Evolutionary conservation across 1,140 invertebrate species (phyloP), one percentile per base, ranked within the genome.

Genomic region (Sitophilus oryzae): DNA sequence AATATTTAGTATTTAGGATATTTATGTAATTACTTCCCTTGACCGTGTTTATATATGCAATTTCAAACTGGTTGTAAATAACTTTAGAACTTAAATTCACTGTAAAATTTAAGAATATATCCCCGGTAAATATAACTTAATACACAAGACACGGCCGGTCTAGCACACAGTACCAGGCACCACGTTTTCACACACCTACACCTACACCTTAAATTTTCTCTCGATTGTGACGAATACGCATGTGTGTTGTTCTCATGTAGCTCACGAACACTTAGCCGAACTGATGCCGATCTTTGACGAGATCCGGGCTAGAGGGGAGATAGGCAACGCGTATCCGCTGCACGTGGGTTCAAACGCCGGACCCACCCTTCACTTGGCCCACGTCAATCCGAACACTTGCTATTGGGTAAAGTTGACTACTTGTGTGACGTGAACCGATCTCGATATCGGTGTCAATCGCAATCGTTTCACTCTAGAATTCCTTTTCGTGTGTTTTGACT

Each of bases 271-370:
- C 81, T 83, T 92, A 82, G 87, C 81, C 78, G 86, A 92, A 78
- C 81, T 93, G 82, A 89, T 87, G 85, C 89, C 89, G 69, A 91
- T 92, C 78, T 91, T 93, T 82, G 89, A 92, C 77, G 86, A 85
- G 76, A 82, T 93, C 71, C 82, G 89, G 70, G 86, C 88, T 73
- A 86, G 85, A 72, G 86, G 91, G 76, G 85, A 89, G 71, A 82
- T 89, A 66, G 87, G 87, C 72, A 89, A 85, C 78, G 88, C 86
- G 69, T 90, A 88, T 78, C 87, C 87, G 68, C 83, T 89, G 70
- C 85, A 88, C 73, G 87, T 90, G 79, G 83, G 82, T 44, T 73
- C 74, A 53, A 71, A 73, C 59, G 71, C 74, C 43, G 66, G 68
- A 36, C 69, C 68, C 58, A 71, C 68, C 30, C 59, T 71, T 56